phyloP scores from a whole-genome alignment of 2,113 vertebrate genomes.

The Hippocampus zosterae region DNA sequence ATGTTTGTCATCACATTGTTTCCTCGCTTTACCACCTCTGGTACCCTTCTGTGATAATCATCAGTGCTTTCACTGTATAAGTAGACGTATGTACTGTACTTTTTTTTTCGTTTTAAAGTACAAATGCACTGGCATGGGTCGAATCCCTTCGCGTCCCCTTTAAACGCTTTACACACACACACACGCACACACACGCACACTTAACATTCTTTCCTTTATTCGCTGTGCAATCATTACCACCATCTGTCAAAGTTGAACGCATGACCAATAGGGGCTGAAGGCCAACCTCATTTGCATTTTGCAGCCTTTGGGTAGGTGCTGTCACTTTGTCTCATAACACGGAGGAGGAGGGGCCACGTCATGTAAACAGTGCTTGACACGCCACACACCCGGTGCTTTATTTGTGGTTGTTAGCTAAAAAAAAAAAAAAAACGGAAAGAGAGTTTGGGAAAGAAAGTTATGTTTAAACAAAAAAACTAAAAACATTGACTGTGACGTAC shows the following conservation, averaged over 20 bases:
- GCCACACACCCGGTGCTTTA: constrained; percentile 77
- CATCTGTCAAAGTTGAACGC: constrained; percentile 22
- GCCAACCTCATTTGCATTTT: constrained; percentile 78
- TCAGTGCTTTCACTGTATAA: not conserved
- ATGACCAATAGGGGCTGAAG: constrained; percentile 45
- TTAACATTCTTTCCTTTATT: constrained; percentile 26
- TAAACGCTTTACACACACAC: not conserved
- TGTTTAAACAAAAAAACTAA: constrained; percentile 75
- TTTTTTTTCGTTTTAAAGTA: not conserved
- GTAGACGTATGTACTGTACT: not conserved
- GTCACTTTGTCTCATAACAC: constrained; percentile 30
- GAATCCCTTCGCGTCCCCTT: constrained; percentile 11
- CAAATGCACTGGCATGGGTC: constrained; percentile 31
- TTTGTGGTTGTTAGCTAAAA: constrained; percentile 65
- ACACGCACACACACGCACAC: constrained; percentile 25
- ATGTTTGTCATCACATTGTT: not conserved
- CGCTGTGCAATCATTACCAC: constrained; percentile 30
- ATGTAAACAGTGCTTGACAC: constrained; percentile 70
- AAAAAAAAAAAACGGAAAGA: constrained; percentile 38
- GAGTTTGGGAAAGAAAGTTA: constrained; percentile 65
- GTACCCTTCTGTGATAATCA: not conserved
- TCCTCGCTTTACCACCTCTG: not conserved
- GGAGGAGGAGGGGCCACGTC: constrained; percentile 51
- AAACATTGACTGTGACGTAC: constrained; percentile 84
- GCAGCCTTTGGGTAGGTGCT: constrained; percentile 81